phyloP scores from a whole-genome alignment of 1,140 invertebrate species.

The Saccostrea cuccullata region DNA sequence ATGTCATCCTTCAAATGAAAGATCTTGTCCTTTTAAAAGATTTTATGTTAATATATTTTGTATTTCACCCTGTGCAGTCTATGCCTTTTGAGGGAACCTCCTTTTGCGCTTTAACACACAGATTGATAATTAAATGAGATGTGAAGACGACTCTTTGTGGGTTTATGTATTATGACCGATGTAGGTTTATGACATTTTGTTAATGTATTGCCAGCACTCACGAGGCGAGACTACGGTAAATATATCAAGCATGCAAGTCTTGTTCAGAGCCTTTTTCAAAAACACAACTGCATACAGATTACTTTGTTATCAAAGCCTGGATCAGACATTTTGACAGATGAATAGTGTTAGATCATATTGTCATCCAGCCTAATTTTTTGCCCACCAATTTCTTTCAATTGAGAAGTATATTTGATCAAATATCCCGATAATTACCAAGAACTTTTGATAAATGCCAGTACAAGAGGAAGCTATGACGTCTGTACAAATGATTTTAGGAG shows the following conservation, averaged over 20 bases:
- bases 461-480: slow-evolving; percentile 1
- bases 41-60: background rate
- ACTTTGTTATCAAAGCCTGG: slow-evolving; percentile 1
- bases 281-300: slow-evolving; percentile 13
- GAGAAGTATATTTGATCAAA: slow-evolving; percentile 30
- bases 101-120: slow-evolving; percentile 19
- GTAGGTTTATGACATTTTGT: slow-evolving; percentile 26
- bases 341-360: slow-evolving; percentile 34
- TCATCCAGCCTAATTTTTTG: slow-evolving; percentile 29
- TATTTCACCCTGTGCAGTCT: slow-evolving; percentile 26
- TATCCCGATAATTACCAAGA: background rate
- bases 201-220: background rate
- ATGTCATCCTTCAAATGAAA: too few species aligned
- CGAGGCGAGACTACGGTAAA: slow-evolving; percentile 9
- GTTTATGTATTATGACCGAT: slow-evolving; percentile 28
- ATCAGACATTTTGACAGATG: slow-evolving; percentile 35
- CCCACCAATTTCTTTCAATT: slow-evolving; percentile 35
- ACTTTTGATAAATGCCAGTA: background rate
- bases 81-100: slow-evolving; percentile 6
- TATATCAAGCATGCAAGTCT: slow-evolving; percentile 13
- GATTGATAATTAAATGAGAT: slow-evolving; percentile 37
- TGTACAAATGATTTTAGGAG: background rate
- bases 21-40: too few species aligned
- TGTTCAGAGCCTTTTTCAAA: slow-evolving; percentile 12
- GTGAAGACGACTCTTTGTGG: background rate